These are phyloP conservation scores for Dryadula phaetusa DNA, from an alignment of 2,888 invertebrate species.

Conservation along the genomic window DNA sequence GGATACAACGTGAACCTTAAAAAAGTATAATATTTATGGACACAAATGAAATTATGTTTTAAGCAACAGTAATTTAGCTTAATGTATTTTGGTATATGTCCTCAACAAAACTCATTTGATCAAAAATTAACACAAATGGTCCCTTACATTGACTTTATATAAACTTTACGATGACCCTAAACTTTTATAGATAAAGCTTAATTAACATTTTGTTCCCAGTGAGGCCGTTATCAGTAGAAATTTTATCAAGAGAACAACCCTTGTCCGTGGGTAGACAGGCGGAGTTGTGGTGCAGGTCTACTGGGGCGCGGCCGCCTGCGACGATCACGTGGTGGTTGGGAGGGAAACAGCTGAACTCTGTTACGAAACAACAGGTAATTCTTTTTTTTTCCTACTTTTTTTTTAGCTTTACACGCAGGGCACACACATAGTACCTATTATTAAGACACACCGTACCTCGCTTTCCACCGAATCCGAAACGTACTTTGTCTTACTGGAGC, in stretches of 20 bases:
- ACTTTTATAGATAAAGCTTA: constrained; percentile 29
- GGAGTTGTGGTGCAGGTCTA: constrained; percentile 92
- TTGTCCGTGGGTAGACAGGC: constrained; percentile 92
- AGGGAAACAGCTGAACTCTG: constrained; percentile 85
- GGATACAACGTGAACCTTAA: too few relatives aligned
- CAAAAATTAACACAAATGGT: neutral
- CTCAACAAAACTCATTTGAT: constrained; percentile 5
- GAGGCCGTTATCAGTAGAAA: constrained; percentile 91
- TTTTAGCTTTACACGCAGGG: too few relatives aligned
- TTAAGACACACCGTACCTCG: too few relatives aligned
- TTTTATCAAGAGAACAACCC: constrained; percentile 92
- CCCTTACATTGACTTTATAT: neutral
- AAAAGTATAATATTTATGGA: neutral
- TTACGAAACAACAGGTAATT: constrained; percentile 68
- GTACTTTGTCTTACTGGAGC: too few relatives aligned
- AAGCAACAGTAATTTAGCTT: neutral
- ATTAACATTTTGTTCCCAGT: constrained; percentile 80
- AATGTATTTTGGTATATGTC: neutral
- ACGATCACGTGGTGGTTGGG: constrained; percentile 94
- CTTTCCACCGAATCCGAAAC: too few relatives aligned
- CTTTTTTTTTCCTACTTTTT: neutral
- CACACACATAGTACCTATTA: too few relatives aligned
- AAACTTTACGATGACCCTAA: constrained; percentile 17
- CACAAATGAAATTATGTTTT: neutral
- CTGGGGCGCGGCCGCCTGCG: constrained; percentile 94